Base-by-base conservation (phyloP, 2,888 invertebrate species). In the Thereva nobilitata region DNA sequence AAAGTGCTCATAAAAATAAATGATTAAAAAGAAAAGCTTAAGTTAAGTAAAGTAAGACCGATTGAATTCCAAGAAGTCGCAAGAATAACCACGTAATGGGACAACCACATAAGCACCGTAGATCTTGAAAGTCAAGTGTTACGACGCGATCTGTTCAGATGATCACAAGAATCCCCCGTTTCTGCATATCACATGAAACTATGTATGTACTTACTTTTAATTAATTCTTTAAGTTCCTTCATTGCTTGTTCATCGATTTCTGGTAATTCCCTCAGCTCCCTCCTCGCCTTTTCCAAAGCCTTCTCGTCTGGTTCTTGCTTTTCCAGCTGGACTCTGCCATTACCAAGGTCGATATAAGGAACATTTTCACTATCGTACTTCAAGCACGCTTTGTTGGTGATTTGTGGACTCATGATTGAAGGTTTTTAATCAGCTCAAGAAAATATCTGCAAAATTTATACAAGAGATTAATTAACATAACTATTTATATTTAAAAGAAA, bases 211-310 rank as follows among this genome's bases (percentile, higher is more conserved):
- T 74, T 77, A 87, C 91, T 86, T 72, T 77, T 71, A 66, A 81
- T 73, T 42, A 87, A 73, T 72, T 82, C 80, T 68, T 80, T 79
- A 3, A 89, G 77, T 71, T 87, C 86, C 50, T 78, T 78, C 34
- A 91, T 76, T 12, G 86, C 87, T 68, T 84, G 78, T 68, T 85
- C 83, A 4, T 86, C 83, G 23, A 84, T 80, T 76, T 90, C 89
- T 0, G 89, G 87, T 0, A 86, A 85, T 78, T 93, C 92, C 68
- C 90, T 82, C 10, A 92, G 79, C 75, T 93, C 91, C 10, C 78
- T 83, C 72, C 82, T 82, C 0, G 92, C 90, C 72, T 86, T 88
- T 75, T 89, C 85, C 56, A 80, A 73, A 12, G 83, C 84, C 73
- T 82, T 81, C 40, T 85, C 84, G 50, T 86, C 85, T 0, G 80